Evolutionary conservation across 2,113 vertebrate genomes (phyloP), one percentile per base, ranked within the genome.

Genomic region (Hylia prasina): DNA sequence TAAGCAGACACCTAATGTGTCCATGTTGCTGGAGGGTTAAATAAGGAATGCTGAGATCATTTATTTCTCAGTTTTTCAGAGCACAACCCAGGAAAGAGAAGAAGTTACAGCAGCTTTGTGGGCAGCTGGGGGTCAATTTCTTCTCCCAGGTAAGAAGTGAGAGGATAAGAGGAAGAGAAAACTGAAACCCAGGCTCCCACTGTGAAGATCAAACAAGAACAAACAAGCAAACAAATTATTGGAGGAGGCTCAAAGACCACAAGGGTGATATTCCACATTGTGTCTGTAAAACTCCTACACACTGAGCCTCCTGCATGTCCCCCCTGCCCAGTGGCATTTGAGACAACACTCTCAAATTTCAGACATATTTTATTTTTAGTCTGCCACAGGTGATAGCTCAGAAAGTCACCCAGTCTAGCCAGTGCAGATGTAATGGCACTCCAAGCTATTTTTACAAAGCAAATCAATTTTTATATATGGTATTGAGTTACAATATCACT

Each of bases 381-480:
- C 11, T 75, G 56, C 57, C 9, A 0, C 51, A 75, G 87, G 87
- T 73, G 44, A 35, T 23, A n/a, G 25, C 81, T 85, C 82, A 75
- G 63, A 82, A 91, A 82, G 90, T 61, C 94, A 71, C 69, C 47
- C 60, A 84, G 92, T 79, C 92, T 75, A 47, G 60, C 63, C 87
- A 56, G 19, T 18, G 1, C 9, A 76, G 50, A 37, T 86, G 27
- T 31, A 95, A 89, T 44, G 45, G 61, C 40, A 64, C 37, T 64
- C n/a, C 22, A 25, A 79, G 72, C 16, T 89, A 68, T 81, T 91
- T 94, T 82, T 94, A 86, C 44, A 86, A 76, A 68, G 17, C 45
- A 94, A 95, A 92, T 83, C 15, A n/a, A 89, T 96, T 90, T 90
- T 77, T 65, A 91, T 95, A 61, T 80, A 39, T 14, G 4, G 4